Evolutionary conservation across 2,888 invertebrate species (phyloP), one percentile per base, ranked within the genome.

Genomic region (Parasteatoda lunata): DNA sequence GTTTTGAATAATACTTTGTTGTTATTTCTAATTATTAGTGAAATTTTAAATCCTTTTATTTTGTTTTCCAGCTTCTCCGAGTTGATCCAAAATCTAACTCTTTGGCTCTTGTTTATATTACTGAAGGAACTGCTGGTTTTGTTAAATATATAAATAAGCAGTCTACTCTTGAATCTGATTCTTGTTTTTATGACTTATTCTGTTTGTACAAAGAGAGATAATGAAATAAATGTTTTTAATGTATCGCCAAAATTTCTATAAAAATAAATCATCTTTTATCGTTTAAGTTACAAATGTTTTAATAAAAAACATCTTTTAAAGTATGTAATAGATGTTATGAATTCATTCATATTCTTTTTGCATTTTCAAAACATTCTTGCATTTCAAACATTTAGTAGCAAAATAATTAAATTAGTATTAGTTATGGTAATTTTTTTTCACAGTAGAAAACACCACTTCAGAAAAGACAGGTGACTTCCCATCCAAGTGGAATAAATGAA

Each of bases 141-240:
- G 92, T 93, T 45, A 93, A 94, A 90, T 92, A 93, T 89, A 89
- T 93, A 80, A 93, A 93, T 89, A 90, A 91, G 76, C 77, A 52
- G 15, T 47, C 69, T 4, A 82, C 15, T 47, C 66, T 84, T 8
- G 15, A 66, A 8, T 48, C 72, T 49, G 7, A 15, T 13, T 72
- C 84, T 9, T 52, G 73, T 68, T 86, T 88, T 72, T 73, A 88
- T 49, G 89, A 89, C 69, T 81, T 89, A 8, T 84, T 72, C 84
- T 80, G 59, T 70, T 71, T 86, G n/a, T 89, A 88, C 54, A 68
- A 65, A 54, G 86, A 88, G 84, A 59, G 66, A 79, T 48, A 70
- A 80, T 47, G 75, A 82, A 80, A 71, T 71, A 79, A 79, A 8
- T 13, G 15, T 11, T 70, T 71, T 79, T 71, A n/a, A 8, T 11